phyloP scores from a whole-genome alignment of 2,797 vertebrate genomes.

The Brachyrhaphis roseni region DNA sequence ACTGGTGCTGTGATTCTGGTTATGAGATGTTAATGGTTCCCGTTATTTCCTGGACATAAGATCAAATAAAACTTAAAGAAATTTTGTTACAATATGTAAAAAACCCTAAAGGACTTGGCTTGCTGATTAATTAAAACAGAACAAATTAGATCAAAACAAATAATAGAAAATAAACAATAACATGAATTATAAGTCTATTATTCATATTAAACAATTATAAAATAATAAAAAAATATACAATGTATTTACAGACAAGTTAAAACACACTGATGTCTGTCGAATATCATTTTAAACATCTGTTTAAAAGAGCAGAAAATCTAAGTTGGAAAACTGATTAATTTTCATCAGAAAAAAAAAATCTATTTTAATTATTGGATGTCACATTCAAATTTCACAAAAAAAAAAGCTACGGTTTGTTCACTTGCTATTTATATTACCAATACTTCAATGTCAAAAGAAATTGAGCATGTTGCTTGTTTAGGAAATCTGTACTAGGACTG shows the following conservation, averaged over 20 bases:
- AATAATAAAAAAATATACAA: neutral
- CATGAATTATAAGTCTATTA: neutral
- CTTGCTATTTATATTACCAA: neutral
- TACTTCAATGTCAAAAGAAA: neutral
- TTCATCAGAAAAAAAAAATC: neutral
- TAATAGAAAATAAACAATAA: neutral
- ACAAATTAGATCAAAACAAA: neutral
- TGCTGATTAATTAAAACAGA: neutral
- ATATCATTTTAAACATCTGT: neutral
- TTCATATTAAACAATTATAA: neutral
- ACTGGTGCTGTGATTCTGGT: neutral
- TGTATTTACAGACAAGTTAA: neutral
- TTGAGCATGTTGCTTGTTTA: neutral
- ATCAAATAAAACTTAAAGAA: neutral
- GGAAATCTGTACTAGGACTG: neutral
- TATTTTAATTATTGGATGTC: neutral
- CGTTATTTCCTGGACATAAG: neutral
- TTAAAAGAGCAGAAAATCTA: neutral
- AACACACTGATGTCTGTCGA: neutral
- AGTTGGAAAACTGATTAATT: neutral
- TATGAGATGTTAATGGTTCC: neutral
- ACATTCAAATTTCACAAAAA: neutral
- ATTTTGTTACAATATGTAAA: neutral
- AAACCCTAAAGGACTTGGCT: neutral
- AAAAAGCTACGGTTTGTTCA: neutral